phyloP scores from a whole-genome alignment of 2,113 vertebrate species.

The Gavialis gangeticus region DNA sequence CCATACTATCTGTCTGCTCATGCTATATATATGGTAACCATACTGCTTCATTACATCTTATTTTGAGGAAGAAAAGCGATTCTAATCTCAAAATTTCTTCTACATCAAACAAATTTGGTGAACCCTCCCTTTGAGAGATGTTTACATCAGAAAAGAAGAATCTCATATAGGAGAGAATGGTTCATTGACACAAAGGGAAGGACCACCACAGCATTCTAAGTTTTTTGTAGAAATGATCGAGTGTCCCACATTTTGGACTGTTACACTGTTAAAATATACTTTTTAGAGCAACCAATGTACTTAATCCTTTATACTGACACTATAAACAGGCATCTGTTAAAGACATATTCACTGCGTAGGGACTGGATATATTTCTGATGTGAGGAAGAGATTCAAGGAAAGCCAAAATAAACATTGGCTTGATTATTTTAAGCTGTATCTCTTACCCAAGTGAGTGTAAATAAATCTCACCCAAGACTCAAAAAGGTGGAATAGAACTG shows the following conservation, averaged over 20 bases:
- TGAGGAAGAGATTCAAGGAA: background rate
- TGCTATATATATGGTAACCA: background rate
- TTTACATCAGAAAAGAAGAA: background rate
- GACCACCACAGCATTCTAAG: background rate
- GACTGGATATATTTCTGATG: slow-evolving; percentile 14
- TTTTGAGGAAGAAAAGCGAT: background rate
- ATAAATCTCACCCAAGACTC: slow-evolving; percentile 29
- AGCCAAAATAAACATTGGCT: slow-evolving; percentile 48
- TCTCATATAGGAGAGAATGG: background rate
- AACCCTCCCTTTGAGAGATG: background rate
- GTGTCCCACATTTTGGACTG: background rate
- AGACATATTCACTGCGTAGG: slow-evolving; percentile 23
- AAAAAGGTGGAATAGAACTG: slow-evolving; percentile 1
- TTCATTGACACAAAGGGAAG: background rate
- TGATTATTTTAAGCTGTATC: slow-evolving; percentile 44
- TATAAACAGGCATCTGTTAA: slow-evolving; percentile 10
- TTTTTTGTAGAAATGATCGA: background rate
- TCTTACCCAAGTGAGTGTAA: background rate
- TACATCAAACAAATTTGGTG: background rate
- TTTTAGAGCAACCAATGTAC: slow-evolving; percentile 58
- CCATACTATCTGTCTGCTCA: background rate
- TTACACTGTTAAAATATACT: background rate
- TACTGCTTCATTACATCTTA: background rate
- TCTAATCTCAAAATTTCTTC: background rate
- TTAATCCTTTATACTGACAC: background rate